Evolutionary conservation across 1,140 invertebrate genomes (phyloP).

Genomic region (Ostrea denselamellosa): DNA sequence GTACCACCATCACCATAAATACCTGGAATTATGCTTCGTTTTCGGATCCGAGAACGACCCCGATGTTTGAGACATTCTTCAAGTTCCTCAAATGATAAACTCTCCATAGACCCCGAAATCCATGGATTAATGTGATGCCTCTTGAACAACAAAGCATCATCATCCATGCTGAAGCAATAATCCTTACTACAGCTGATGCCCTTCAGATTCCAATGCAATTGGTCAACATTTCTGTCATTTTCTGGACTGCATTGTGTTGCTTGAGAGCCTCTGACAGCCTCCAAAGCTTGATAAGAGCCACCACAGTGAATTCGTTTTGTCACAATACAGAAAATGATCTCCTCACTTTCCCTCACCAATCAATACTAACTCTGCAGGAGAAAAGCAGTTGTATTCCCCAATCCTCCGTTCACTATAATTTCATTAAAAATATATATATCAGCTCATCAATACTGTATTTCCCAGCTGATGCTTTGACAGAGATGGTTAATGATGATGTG

Average conservation of each 20-base stretch:
- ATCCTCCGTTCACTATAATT: not conserved
- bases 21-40: conserved; percentile 40
- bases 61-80: conserved; percentile 48
- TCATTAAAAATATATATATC: not conserved
- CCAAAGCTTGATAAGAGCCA: not conserved
- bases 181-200: not conserved
- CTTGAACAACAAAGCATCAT: conserved; percentile 51
- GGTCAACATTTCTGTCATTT: conserved; percentile 9
- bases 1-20: not conserved
- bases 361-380: not conserved
- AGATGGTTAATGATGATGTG: not conserved
- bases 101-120: conserved; percentile 53
- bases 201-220: not conserved
- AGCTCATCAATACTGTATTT: not conserved
- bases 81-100: conserved; percentile 46
- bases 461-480: not conserved
- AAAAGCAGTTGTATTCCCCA: not conserved
- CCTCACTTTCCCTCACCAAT: not conserved
- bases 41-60: conserved; percentile 51
- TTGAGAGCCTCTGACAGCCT: not conserved
- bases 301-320: not conserved
- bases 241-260: not conserved
- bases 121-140: conserved; percentile 46
- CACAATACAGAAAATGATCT: not conserved
- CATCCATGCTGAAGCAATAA: conserved; percentile 44